These are phyloP conservation scores for Sphenopsis melanotis DNA, from an alignment of 2,797 vertebrate species.

Conservation along the genomic window DNA sequence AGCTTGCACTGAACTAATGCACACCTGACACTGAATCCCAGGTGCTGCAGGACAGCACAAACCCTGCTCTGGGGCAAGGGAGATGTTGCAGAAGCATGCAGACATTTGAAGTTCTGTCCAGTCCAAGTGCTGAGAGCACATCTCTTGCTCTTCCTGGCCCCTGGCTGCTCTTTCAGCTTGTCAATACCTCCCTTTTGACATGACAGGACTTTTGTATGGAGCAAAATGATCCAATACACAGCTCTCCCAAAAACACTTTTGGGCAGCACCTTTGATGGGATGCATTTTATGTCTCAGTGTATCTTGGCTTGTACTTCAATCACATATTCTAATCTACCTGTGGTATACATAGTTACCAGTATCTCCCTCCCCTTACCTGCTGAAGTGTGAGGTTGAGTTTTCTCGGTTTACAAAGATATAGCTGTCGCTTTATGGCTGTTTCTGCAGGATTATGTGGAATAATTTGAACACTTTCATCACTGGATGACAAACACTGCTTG, in stretches of 20 bases:
- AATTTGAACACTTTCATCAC: not conserved
- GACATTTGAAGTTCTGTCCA: not conserved
- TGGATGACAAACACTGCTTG: not conserved
- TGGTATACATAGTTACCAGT: not conserved
- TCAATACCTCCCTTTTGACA: not conserved
- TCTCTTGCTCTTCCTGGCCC: not conserved
- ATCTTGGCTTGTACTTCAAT: not conserved
- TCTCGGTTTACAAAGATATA: not conserved
- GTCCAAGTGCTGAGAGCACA: not conserved
- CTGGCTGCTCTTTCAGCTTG: not conserved
- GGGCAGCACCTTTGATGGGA: not conserved
- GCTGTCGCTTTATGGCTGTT: not conserved
- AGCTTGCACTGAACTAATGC: not conserved
- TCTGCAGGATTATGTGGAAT: not conserved
- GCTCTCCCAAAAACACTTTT: not conserved
- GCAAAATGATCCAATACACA: not conserved
- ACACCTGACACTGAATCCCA: not conserved
- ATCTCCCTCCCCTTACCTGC: not conserved
- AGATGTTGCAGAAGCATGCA: not conserved
- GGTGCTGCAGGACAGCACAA: not conserved
- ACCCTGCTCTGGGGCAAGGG: not conserved
- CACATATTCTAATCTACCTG: not conserved
- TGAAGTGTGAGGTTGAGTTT: not conserved
- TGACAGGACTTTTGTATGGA: not conserved
- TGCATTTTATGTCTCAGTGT: not conserved